Evolutionary conservation across 2,113 vertebrate species (phyloP), one percentile per base, ranked within the genome.

Genomic region (Psettodes erumei): DNA sequence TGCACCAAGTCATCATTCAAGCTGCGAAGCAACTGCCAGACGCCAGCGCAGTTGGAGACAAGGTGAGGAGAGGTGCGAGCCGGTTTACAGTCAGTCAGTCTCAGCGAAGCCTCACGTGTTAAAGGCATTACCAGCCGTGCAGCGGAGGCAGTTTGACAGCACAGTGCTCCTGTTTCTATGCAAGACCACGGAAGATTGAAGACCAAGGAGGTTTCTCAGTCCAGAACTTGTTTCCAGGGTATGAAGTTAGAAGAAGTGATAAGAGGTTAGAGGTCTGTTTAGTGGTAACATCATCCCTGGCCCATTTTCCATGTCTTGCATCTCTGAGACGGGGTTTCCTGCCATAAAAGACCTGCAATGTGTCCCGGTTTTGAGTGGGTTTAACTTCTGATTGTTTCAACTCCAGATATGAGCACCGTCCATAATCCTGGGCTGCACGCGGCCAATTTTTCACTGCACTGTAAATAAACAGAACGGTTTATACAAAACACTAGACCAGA

Each of bases 51-150:
- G 83, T 79, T 66, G 23, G 79, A 77, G 61, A 82, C 76, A 77
- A 84, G 78, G 80, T 82, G 75, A 86, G 82, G 80, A 85, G 76
- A 85, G 62, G 79, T 56, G 82, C 71, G 43, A 1, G 82, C 55
- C 75, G 79, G 58, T 78, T 83, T 77, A 81, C 83, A 76, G 86
- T 74, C 79, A 77, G 63, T 42, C 77, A 42, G 33, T 47, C 66
- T 81, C 56, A 71, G 82, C 86, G 72, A 81, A 19, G 70, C 69
- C 53, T 79, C 86, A 72, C 54, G 53, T 92, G 91, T 81, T 89
- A 77, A 87, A 90, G 81, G 80, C 83, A 91, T 90, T 87, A 87
- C 27, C 59, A 37, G 71, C 60, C 45, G 51, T 18, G 16, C 48
- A 48, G 71, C 1, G 61, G 51, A 45, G 81, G 61, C 6, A 32